Evolutionary conservation across 2,113 vertebrate species (phyloP).

Genomic region (Oryzias curvinotus): DNA sequence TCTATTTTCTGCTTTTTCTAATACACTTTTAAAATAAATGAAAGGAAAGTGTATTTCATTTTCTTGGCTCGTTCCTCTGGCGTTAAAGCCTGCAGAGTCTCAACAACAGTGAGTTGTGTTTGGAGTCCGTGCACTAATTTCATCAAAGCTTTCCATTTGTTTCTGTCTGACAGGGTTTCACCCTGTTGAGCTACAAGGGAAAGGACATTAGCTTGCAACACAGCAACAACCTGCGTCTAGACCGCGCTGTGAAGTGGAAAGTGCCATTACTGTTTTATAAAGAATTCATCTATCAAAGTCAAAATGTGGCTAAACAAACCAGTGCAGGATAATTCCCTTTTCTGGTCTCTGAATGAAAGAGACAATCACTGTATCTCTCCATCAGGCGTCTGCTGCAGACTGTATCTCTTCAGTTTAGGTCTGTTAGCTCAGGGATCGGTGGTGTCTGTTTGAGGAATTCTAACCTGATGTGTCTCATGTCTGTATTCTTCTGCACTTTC

Average conservation of each 20-base stretch:
- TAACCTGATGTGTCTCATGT: background rate
- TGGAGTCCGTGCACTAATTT: conserved; percentile 36
- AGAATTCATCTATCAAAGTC: conserved; percentile 30
- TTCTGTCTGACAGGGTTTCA: conserved; percentile 38
- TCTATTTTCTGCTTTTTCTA: too few species aligned
- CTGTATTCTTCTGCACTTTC: too few species aligned
- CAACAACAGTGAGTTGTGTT: conserved; percentile 12
- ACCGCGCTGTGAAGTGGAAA: conserved; percentile 28
- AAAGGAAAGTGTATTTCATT: too few species aligned
- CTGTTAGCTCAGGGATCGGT: conserved; percentile 37
- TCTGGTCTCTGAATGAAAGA: conserved; percentile 17
- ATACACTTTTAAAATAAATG: too few species aligned
- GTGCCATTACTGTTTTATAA: conserved; percentile 21
- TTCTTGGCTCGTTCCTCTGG: background rate
- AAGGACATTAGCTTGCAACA: conserved; percentile 17
- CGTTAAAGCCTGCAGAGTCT: conserved; percentile 16
- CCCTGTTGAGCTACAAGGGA: conserved; percentile 8
- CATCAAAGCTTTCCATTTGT: conserved; percentile 36
- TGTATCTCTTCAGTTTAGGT: conserved; percentile 14
- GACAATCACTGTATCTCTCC: conserved; percentile 14
- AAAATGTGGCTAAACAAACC: conserved; percentile 21
- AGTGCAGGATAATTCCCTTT: conserved; percentile 12
- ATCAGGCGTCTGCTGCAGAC: conserved; percentile 18
- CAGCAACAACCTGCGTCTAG: conserved; percentile 10
- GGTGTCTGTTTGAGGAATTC: conserved; percentile 8